These are phyloP conservation scores for Frieseomelitta varia DNA, from an alignment of 1,140 invertebrate species.

Conservation along the genomic window DNA sequence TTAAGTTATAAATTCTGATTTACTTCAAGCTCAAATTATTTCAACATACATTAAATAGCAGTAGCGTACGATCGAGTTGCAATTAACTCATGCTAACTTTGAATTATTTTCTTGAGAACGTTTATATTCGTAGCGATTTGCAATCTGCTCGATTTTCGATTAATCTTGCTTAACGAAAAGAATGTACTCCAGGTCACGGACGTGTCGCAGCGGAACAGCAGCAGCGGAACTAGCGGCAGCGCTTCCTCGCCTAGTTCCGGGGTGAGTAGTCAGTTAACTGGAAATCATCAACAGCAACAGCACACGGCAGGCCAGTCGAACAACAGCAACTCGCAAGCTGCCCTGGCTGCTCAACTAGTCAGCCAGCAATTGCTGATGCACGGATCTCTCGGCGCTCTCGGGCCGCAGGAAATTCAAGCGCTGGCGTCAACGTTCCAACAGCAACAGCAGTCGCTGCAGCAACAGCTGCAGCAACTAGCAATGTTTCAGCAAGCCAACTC, in stretches of 20 bases:
- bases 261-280: conserved; percentile 82
- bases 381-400: conserved; percentile 80
- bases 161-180: not conserved
- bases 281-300: conserved; percentile 70
- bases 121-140: not conserved
- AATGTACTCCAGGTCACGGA: conserved; percentile 80
- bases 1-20: not conserved
- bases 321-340: conserved; percentile 83
- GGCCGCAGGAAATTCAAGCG: conserved; percentile 85
- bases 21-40: not conserved
- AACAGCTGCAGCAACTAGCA: conserved; percentile 88
- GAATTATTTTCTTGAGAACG: no score
- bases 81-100: no score
- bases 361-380: conserved; percentile 85
- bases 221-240: conserved; percentile 80
- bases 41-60: no score
- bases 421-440: conserved; percentile 86
- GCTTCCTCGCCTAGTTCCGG: conserved; percentile 83
- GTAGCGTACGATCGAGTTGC: no score
- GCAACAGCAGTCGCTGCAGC: conserved; percentile 85
- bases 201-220: conserved; percentile 82
- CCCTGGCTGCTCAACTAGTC: conserved; percentile 86
- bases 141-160: not conserved
- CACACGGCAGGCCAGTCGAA: conserved; percentile 71
- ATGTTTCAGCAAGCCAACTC: conserved; percentile 85